A percentile compares a stretch with the other conserved stretches of the same genome.
Evolutionary conservation across 2,797 vertebrate species (phyloP).

Genomic region (Vireo griseus): DNA sequence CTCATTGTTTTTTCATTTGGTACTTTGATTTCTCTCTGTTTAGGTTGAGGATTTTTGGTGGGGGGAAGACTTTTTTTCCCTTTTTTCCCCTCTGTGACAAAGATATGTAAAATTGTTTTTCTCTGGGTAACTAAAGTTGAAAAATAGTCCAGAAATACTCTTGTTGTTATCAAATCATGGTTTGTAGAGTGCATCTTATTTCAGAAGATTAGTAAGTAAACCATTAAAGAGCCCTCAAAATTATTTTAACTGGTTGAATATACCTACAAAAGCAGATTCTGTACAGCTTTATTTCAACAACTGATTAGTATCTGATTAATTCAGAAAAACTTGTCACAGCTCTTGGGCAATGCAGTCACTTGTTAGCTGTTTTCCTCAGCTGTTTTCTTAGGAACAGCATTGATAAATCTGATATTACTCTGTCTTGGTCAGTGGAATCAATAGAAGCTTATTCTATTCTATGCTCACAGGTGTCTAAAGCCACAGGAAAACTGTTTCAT

Average conservation of each 20-base stretch:
- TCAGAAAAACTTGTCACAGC: background rate
- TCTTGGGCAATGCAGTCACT: background rate
- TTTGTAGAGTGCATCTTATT: background rate
- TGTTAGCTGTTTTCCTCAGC: background rate
- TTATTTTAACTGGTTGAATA: background rate
- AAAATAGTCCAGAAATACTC: background rate
- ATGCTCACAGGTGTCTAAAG: constrained; percentile 18
- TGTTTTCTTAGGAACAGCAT: background rate
- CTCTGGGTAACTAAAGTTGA: background rate
- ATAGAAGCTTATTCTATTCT: background rate
- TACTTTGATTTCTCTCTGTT: background rate
- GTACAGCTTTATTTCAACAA: background rate
- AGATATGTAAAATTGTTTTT: background rate
- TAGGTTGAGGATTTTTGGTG: background rate
- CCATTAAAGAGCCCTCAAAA: background rate
- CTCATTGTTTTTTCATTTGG: background rate
- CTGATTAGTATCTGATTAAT: background rate
- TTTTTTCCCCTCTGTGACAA: background rate
- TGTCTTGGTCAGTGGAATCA: background rate
- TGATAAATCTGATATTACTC: background rate
- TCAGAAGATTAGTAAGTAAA: background rate
- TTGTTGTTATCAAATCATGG: background rate
- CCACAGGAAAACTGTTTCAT: constrained; percentile 5
- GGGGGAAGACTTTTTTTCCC: rapidly evolving
- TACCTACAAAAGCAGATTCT: background rate